Conservation (phyloP, 2,113 vertebrate genomes). For the Lipophrys pholis region DNA sequence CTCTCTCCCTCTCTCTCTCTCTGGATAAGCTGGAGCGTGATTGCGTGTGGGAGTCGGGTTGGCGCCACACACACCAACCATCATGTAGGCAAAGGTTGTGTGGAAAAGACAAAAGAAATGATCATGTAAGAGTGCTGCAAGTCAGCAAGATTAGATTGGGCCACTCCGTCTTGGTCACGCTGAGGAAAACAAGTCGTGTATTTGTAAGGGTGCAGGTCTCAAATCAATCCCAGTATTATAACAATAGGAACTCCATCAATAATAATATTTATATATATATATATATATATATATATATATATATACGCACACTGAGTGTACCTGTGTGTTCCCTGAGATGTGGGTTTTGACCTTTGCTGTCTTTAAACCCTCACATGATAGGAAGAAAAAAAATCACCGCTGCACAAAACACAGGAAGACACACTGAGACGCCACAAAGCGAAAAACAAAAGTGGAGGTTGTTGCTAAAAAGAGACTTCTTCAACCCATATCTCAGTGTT, state of each 20-base stretch:
- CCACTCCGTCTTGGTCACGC: not conserved
- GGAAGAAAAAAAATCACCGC: not conserved
- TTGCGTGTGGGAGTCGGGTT: slow-evolving; percentile 6
- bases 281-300: too few species aligned
- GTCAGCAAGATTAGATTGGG: not conserved
- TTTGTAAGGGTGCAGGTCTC: not conserved
- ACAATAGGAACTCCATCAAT: slow-evolving; percentile 15
- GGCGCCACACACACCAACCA: slow-evolving; percentile 33
- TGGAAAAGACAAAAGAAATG: slow-evolving; percentile 9
- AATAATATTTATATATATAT: slow-evolving; percentile 1
- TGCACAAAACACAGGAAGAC: not conserved
- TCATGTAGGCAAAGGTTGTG: slow-evolving; percentile 32
- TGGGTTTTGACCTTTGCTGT: slow-evolving; percentile 40
- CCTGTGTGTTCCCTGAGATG: slow-evolving; percentile 22
- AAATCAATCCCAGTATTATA: not conserved
- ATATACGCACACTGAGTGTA: too few species aligned
- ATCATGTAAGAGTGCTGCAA: slow-evolving; percentile 8
- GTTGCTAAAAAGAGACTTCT: slow-evolving; percentile 39
- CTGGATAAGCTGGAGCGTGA: slow-evolving; percentile 10
- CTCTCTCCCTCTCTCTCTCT: not conserved
- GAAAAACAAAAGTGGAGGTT: slow-evolving; percentile 35
- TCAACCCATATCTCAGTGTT: slow-evolving; percentile 30
- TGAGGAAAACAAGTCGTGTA: not conserved
- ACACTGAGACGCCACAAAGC: slow-evolving; percentile 23
- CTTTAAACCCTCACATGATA: slow-evolving; percentile 26